Conservation (phyloP, 92 coral and sea anemone genomes). For the Metridium senile region DNA sequence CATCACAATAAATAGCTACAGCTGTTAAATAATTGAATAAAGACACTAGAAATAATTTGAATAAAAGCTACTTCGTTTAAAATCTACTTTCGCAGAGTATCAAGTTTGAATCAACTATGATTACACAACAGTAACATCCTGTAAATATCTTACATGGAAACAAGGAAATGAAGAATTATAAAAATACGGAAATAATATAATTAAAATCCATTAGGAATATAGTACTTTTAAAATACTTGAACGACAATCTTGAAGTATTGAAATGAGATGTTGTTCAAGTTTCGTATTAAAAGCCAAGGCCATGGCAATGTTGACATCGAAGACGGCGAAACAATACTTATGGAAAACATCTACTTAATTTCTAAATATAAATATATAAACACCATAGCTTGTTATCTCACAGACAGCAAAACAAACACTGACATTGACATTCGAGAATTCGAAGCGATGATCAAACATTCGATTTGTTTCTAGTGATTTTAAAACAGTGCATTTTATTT, state of each 20-base stretch:
- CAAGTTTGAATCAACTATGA: not conserved
- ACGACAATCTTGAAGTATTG: no score
- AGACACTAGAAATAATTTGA: not conserved
- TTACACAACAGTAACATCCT: not conserved
- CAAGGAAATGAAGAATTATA: not conserved
- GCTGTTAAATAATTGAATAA: not conserved
- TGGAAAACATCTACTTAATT: conserved; percentile 7
- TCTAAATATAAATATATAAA: conserved; percentile 5
- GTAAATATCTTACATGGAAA: not conserved
- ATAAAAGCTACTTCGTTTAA: not conserved
- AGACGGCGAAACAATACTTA: not conserved
- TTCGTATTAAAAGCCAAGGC: conserved; percentile 4
- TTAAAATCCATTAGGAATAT: not conserved
- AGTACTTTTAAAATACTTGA: no score
- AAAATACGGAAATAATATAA: not conserved
- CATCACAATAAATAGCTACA: not conserved
- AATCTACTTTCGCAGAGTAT: no score
- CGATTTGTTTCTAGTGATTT: not conserved
- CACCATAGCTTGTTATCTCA: conserved; percentile 8
- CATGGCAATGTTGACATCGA: not conserved
- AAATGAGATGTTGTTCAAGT: no score
- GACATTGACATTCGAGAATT: not conserved
- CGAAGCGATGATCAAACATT: conserved; percentile 1
- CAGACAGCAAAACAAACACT: not conserved
- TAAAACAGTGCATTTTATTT: not conserved